Conservation (phyloP, 37 sponge, comb jelly and placozoan genomes). For the Amphimedon queenslandica region DNA sequence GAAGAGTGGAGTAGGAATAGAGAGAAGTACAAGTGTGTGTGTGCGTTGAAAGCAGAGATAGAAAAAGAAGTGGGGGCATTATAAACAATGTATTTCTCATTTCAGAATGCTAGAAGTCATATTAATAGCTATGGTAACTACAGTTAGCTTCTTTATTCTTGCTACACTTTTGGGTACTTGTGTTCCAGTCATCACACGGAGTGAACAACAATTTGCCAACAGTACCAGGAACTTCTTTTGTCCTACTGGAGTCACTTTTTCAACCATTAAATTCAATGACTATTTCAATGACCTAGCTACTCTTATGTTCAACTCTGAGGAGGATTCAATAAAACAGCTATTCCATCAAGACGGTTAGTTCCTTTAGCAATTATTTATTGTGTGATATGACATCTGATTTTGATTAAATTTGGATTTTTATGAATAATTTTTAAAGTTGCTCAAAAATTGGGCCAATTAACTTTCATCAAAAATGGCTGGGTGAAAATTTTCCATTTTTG, state of each 20-base stretch:
- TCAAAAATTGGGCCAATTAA: no score
- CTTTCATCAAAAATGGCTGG: no score
- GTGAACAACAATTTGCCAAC: slow-evolving; percentile 12
- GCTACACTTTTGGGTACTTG: slow-evolving; percentile 66
- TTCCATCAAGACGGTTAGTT: slow-evolving; percentile 68
- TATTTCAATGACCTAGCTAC: slow-evolving; percentile 86
- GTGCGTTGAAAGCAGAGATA: no score
- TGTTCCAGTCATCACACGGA: background rate
- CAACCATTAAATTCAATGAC: background rate
- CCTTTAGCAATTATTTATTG: background rate
- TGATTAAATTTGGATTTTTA: no score
- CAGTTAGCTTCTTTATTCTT: slow-evolving; percentile 35
- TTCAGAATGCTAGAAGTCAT: slow-evolving; percentile 57
- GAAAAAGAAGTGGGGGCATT: no score
- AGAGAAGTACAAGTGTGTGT: no score
- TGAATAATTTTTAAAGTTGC: no score
- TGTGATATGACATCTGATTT: no score
- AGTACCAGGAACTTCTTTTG: slow-evolving; percentile 54
- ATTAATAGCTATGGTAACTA: slow-evolving; percentile 62
- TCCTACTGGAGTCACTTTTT: slow-evolving; percentile 14
- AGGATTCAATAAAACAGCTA: slow-evolving; percentile 84
- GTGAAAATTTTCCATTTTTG: no score
- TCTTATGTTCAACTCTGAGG: slow-evolving; percentile 77
- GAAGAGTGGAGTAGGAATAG: no score
- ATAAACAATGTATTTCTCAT: slow-evolving; percentile 6